Conservation (phyloP, 2,797 vertebrate genomes). For the Phrynocephalus guinanensis region DNA sequence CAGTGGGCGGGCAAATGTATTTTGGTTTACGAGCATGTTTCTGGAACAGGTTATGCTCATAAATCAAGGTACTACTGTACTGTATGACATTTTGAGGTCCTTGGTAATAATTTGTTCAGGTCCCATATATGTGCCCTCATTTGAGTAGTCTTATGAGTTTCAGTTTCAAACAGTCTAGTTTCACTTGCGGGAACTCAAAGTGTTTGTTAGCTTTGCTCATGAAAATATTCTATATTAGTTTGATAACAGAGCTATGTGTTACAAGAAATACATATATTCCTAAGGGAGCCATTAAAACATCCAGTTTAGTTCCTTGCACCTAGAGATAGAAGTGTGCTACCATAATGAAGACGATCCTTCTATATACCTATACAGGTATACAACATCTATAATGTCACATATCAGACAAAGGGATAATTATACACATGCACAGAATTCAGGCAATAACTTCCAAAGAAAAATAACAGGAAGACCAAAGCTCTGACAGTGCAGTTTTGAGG, state of each 20-base stretch:
- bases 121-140: neutral
- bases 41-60: no score
- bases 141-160: neutral
- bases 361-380: neutral
- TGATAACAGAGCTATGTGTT: neutral
- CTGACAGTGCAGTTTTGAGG: neutral
- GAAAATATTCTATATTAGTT: neutral
- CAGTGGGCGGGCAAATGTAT: no score
- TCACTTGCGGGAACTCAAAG: neutral
- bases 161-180: neutral
- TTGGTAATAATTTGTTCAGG: neutral
- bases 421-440: neutral
- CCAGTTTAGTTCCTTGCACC: neutral
- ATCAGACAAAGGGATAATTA: neutral
- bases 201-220: neutral
- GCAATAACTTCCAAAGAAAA: constrained; percentile 1
- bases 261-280: neutral
- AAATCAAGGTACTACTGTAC: no score
- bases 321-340: neutral
- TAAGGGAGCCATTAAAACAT: neutral
- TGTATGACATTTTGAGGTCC: neutral
- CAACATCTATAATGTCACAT: neutral
- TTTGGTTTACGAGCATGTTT: no score
- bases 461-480: neutral
- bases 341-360: neutral